Evolutionary conservation across 2,888 invertebrate species (phyloP), one percentile per base, ranked within the genome.

Genomic region (Erebia ligea): DNA sequence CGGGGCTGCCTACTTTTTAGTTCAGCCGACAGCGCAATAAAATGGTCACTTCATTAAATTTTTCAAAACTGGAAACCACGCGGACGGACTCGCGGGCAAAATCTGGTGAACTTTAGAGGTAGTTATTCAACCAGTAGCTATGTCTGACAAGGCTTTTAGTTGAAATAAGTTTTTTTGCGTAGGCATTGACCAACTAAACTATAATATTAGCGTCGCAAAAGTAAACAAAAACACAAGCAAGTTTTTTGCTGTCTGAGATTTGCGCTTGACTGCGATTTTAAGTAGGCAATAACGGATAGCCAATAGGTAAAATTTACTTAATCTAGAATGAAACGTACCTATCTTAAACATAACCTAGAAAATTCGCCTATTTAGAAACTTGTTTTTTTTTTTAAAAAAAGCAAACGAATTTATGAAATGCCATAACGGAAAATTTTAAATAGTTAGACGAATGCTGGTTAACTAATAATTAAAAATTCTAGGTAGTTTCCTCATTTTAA

Each of bases 171-270:
- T 54, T 54, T 50, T 54, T 54, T 10, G 17, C 54, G 10, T 17
- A 54, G 11, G 19, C 54, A 54, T 54, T 54, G 54, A 54, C 54
- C 54, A 19, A 54, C 19, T 54, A 11, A 54, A 54, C 54, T 54
- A 8, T 6, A 50, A n/a, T 54, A 45, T 54, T 54, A 19, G 54
- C 19, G 10, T 10, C 54, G 10, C 54, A 54, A 54, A 54, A 54
- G 19, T 54, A 10, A 17, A 52, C 17, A 52, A 17, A 54, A 54
- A 17, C 17, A 54, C 17, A n/a, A 50, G 48, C 0, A 17, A 17
- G 17, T 54, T 19, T 54, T 48, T 50, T 50, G 8, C 50, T 5
- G 50, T n/a, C 50, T 10, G 19, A 54, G 54, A 17, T 54, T 54
- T 19, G 17, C 54, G 52, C 17, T 52, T 52, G 52, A 52, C 52